Evolutionary conservation across 2,113 vertebrate genomes (phyloP).

Genomic region (Grallaria varia): DNA sequence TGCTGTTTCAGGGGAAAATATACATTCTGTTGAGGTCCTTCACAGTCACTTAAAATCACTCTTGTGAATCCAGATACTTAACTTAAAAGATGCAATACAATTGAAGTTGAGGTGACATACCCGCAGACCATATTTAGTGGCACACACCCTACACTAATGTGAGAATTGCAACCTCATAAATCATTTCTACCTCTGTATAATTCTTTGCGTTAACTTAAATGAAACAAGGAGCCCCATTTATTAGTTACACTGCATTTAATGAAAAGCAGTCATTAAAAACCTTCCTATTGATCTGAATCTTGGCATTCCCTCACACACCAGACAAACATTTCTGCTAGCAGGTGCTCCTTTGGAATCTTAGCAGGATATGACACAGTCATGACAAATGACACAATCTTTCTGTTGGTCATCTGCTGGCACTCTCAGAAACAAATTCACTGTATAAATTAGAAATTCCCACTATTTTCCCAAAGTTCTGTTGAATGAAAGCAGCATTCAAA

Average conservation of each 20-base stretch:
- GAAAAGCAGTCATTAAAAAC: constrained; percentile 24
- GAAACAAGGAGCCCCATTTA: background rate
- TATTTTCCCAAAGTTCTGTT: background rate
- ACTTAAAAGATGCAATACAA: background rate
- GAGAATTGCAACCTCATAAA: constrained; percentile 19
- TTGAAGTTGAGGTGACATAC: background rate
- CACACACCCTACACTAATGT: background rate
- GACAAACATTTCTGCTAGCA: background rate
- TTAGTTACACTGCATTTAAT: constrained; percentile 4
- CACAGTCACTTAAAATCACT: background rate
- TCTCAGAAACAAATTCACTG: background rate
- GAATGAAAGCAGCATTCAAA: background rate
- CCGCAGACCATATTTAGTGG: background rate
- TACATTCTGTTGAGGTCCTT: background rate
- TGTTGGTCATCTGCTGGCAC: background rate
- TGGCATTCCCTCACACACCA: background rate
- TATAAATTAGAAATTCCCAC: background rate
- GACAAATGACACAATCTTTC: background rate
- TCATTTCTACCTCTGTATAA: background rate
- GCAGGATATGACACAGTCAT: background rate
- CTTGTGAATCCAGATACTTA: background rate
- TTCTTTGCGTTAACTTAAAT: background rate
- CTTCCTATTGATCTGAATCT: background rate
- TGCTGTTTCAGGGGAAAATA: background rate
- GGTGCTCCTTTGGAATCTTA: background rate